Percentiles rank a stretch among this genome's conserved stretches.
Conservation (phyloP, 2,797 vertebrate species). For the Acridotheres tristis region DNA sequence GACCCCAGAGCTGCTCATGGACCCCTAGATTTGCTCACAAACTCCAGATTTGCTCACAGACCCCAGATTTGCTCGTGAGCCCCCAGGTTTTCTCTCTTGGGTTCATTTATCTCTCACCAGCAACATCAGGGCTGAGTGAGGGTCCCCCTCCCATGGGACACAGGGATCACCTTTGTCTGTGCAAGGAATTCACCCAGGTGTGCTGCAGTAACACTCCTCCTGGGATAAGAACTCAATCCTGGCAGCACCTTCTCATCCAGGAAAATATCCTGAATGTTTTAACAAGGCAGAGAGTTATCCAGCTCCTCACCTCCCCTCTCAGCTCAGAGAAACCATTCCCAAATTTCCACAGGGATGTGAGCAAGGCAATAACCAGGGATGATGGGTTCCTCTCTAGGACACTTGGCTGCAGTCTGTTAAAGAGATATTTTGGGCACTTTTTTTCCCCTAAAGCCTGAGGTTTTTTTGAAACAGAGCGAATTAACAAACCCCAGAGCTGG, state of each 20-base stretch:
- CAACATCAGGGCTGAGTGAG: background rate
- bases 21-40: no score
- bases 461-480: slow-evolving; percentile 35
- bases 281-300: slow-evolving; percentile 5
- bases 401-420: slow-evolving; percentile 9
- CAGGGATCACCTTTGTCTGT: slow-evolving; percentile 3
- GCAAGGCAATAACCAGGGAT: background rate
- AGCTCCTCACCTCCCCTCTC: background rate
- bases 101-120: background rate
- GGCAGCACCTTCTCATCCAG: slow-evolving; percentile 50
- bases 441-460: background rate
- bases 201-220: slow-evolving; percentile 42
- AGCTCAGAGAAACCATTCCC: background rate
- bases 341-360: background rate
- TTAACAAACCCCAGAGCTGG: slow-evolving; percentile 28
- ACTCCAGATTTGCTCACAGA: background rate
- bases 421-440: slow-evolving; percentile 25
- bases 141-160: background rate
- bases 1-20: no score
- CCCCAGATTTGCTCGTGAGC: background rate
- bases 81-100: background rate
- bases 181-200: slow-evolving; percentile 20
- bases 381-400: background rate
- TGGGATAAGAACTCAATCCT: slow-evolving; percentile 45
- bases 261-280: slow-evolving; percentile 49